Conservation (phyloP, 2,888 invertebrate species). For the Coelopa pilipes region DNA sequence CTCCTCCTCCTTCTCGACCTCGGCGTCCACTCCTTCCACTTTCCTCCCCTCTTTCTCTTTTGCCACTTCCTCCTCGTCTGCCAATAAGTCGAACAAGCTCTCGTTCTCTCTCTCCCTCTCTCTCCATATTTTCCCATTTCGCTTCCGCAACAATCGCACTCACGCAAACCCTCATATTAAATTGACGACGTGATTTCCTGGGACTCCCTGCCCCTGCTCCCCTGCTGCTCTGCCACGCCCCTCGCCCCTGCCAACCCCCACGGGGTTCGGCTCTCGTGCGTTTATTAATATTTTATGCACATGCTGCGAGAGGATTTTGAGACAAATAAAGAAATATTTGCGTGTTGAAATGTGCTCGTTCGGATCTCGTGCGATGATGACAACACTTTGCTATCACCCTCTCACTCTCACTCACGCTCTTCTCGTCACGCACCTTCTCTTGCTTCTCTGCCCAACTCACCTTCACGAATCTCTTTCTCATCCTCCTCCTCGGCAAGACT, state of each 20-base stretch:
- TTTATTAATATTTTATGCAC: constrained; percentile 17
- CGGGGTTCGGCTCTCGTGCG: not conserved
- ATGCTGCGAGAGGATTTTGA: constrained; percentile 3
- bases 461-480: too few relatives aligned
- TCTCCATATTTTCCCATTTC: too few relatives aligned
- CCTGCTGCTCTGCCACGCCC: too few relatives aligned
- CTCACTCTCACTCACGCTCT: too few relatives aligned
- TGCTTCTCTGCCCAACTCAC: too few relatives aligned
- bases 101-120: too few relatives aligned
- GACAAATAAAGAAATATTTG: constrained; percentile 24
- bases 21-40: not conserved
- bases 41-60: not conserved
- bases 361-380: not conserved
- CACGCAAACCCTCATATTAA: not conserved
- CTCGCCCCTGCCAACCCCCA: not conserved
- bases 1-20: not conserved
- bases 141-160: not conserved
- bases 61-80: not conserved
- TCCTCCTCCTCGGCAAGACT: too few relatives aligned
- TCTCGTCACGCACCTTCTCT: too few relatives aligned
- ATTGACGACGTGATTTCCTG: constrained; percentile 4
- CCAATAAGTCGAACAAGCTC: not conserved
- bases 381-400: constrained; percentile 8
- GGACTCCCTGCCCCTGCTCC: not conserved
- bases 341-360: constrained; percentile 8